Evolutionary conservation across 2,888 invertebrate genomes (phyloP).

Genomic region (Hypena proboscidalis): DNA sequence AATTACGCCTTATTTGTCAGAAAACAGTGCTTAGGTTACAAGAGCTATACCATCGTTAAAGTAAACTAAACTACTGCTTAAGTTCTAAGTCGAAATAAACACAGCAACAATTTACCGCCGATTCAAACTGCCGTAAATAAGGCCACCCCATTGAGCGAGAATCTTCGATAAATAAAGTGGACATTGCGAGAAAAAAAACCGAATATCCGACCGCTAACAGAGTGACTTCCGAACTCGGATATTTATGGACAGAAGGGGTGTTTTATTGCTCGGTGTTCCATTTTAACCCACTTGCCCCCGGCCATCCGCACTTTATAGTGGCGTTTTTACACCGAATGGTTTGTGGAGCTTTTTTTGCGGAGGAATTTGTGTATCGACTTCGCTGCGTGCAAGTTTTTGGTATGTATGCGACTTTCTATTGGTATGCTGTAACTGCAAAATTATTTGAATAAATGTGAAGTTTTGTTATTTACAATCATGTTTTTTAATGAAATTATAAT

Average conservation of each 20-base stretch:
- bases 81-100: neutral
- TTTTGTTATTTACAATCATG: too few species aligned
- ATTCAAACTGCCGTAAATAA: slow-evolving; percentile 44
- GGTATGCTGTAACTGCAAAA: too few species aligned
- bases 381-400: too few species aligned
- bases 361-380: too few species aligned
- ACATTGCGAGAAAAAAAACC: slow-evolving; percentile 63
- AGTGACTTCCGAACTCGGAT: slow-evolving; percentile 81
- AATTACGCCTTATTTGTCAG: too few species aligned
- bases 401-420: too few species aligned
- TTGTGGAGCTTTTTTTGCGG: too few species aligned
- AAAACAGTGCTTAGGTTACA: too few species aligned
- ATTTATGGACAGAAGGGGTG: slow-evolving; percentile 84
- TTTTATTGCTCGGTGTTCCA: slow-evolving; percentile 78
- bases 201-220: slow-evolving; percentile 80
- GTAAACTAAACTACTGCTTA: too few species aligned
- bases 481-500: too few species aligned
- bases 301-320: slow-evolving; percentile 74
- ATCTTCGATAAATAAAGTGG: slow-evolving; percentile 77
- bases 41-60: too few species aligned
- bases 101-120: slow-evolving; percentile 6
- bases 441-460: too few species aligned
- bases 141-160: slow-evolving; percentile 55
- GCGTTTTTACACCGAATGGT: slow-evolving; percentile 11
- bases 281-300: slow-evolving; percentile 82